Evolutionary conservation across 1,140 invertebrate genomes (phyloP).

Genomic region (Oryzaephilus surinamensis): DNA sequence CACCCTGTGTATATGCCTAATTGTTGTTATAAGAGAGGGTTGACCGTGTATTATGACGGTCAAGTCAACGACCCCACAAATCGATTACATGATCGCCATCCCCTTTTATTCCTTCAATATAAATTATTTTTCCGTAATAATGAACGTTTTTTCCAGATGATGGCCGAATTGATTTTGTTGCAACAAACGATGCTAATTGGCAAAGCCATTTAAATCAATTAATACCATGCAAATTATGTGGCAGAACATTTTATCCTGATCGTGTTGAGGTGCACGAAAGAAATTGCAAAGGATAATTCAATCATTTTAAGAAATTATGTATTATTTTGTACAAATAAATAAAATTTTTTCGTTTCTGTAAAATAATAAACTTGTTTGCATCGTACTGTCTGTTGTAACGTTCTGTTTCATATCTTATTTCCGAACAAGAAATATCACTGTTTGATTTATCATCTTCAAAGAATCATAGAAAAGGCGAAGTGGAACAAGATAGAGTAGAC

Average conservation of each 20-base stretch:
- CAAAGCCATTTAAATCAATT: conserved; percentile 45
- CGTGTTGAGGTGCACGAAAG: conserved; percentile 54
- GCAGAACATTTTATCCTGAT: conserved; percentile 60
- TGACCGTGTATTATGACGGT: no score
- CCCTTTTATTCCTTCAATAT: no score
- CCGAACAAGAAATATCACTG: neutral
- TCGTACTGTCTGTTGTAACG: no score
- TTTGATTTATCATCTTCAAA: neutral
- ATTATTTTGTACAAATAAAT: no score
- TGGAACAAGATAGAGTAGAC: no score
- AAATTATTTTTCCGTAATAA: neutral
- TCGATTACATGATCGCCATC: no score
- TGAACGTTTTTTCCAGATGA: conserved; percentile 28
- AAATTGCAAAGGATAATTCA: conserved; percentile 41
- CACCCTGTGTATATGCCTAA: neutral
- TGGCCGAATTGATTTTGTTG: conserved; percentile 41
- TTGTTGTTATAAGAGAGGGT: neutral
- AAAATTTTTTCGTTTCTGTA: no score
- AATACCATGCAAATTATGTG: conserved; percentile 55
- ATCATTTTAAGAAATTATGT: no score
- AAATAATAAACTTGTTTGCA: no score
- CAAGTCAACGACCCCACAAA: no score
- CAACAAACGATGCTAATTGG: conserved; percentile 47
- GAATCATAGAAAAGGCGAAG: no score
- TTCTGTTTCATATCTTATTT: no score